phyloP scores from a whole-genome alignment of 2,797 vertebrate genomes.

The Acanthiza pusilla region DNA sequence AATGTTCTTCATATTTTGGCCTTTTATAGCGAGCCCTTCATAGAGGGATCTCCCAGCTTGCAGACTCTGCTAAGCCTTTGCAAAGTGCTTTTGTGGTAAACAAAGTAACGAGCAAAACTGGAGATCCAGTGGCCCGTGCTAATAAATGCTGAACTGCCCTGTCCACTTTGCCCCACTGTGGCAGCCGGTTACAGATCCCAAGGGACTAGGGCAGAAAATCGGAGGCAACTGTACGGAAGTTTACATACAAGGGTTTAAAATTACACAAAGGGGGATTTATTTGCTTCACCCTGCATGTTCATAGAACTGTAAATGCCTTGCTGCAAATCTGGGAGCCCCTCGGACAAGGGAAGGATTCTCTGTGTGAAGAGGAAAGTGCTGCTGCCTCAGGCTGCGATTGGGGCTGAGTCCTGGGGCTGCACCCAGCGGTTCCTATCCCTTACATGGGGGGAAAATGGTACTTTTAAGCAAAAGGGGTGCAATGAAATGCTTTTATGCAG shows the following conservation, averaged over 20 bases:
- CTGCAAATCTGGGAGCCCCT: background rate
- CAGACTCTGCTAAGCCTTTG: background rate
- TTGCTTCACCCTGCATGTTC: background rate
- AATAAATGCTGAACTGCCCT: background rate
- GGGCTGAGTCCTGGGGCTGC: background rate
- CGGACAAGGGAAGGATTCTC: too few species aligned
- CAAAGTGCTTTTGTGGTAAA: background rate
- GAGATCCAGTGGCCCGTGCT: background rate
- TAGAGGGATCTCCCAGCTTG: background rate
- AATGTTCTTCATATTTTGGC: background rate
- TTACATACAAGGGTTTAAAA: background rate
- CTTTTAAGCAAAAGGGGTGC: background rate
- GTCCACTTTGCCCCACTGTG: background rate
- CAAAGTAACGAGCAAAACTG: background rate
- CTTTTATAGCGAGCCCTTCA: background rate
- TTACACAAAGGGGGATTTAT: accelerated
- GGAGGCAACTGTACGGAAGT: background rate
- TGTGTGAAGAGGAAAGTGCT: background rate
- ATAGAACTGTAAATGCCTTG: accelerated
- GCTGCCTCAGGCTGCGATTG: background rate
- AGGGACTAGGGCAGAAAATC: background rate
- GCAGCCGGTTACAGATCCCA: background rate
- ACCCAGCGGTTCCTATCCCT: background rate
- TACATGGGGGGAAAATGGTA: accelerated
- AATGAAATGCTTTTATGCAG: background rate